Conservation (phyloP, 2,888 invertebrate genomes). For the Artemia sinica region DNA sequence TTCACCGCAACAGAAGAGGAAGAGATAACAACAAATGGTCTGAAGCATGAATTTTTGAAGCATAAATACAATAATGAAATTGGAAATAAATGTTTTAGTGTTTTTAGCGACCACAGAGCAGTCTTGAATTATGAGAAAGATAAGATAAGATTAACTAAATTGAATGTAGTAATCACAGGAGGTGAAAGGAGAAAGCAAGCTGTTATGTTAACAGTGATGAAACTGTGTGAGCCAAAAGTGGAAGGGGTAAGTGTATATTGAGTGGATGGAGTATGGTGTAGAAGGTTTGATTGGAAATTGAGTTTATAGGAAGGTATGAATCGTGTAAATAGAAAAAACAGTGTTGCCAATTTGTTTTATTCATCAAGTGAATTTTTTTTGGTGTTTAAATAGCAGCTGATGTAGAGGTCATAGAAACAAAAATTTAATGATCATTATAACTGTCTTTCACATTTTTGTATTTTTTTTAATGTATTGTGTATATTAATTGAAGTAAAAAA, state of each 20-base stretch:
- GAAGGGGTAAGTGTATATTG: too few relatives aligned
- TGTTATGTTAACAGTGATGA: not conserved
- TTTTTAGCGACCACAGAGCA: not conserved
- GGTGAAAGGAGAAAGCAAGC: not conserved
- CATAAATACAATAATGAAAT: not conserved
- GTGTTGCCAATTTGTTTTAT: too few relatives aligned
- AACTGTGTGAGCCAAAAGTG: not conserved
- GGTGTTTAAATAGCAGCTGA: too few relatives aligned
- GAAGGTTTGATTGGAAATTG: not conserved
- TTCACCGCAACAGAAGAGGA: too few relatives aligned
- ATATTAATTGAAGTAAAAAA: too few relatives aligned
- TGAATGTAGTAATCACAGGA: not conserved
- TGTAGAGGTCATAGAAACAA: too few relatives aligned
- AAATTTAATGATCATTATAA: too few relatives aligned
- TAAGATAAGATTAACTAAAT: not conserved
- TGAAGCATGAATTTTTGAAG: slow-evolving; percentile 1
- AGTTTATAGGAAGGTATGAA: too few relatives aligned
- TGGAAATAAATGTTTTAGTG: not conserved
- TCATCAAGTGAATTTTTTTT: too few relatives aligned
- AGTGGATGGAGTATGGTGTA: slow-evolving; percentile 3
- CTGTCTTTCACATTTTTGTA: too few relatives aligned
- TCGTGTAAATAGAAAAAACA: too few relatives aligned
- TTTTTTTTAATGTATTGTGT: too few relatives aligned
- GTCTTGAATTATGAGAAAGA: not conserved
- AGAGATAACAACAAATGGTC: not conserved